phyloP scores from a whole-genome alignment of 2,888 invertebrate genomes.

The Napeogenes inachia region DNA sequence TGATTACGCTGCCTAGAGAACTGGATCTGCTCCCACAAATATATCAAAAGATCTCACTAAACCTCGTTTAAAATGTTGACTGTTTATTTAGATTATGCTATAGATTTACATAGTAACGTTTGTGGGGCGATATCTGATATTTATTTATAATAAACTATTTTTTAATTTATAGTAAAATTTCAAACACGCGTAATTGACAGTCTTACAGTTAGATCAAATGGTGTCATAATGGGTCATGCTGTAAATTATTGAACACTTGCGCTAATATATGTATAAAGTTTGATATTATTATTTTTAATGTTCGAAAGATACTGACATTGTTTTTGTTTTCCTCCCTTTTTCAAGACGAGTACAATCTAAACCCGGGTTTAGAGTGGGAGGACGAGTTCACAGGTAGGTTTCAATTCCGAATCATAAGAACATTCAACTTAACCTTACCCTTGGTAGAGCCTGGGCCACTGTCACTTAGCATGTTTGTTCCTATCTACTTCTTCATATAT shows the following conservation, averaged over 20 bases:
- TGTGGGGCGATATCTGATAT: conserved; percentile 17
- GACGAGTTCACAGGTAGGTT: conserved; percentile 99
- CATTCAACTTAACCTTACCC: conserved; percentile 65
- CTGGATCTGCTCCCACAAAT: conserved; percentile 27
- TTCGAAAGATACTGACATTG: conserved; percentile 77
- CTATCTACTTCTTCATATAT: conserved; percentile 50
- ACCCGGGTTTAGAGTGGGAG: conserved; percentile 99
- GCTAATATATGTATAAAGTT: conserved; percentile 69
- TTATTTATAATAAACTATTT: too few relatives aligned
- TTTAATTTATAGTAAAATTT: too few relatives aligned
- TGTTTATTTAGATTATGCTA: background rate
- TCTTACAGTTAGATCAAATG: conserved; percentile 43
- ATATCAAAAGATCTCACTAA: conserved; percentile 11
- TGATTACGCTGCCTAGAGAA: conserved; percentile 22
- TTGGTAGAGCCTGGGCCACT: conserved; percentile 72
- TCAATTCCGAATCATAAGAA: conserved; percentile 72
- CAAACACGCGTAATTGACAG: conserved; percentile 30
- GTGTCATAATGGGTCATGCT: conserved; percentile 59
- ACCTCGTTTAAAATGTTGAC: background rate
- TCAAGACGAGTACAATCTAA: conserved; percentile 99
- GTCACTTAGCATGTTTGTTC: conserved; percentile 71
- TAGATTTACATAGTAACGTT: conserved; percentile 1
- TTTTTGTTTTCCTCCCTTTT: conserved; percentile 81
- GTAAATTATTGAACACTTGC: conserved; percentile 68
- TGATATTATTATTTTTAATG: conserved; percentile 58